Conservation (phyloP, 2,888 invertebrate species). For the Cremastinae sp. region DNA sequence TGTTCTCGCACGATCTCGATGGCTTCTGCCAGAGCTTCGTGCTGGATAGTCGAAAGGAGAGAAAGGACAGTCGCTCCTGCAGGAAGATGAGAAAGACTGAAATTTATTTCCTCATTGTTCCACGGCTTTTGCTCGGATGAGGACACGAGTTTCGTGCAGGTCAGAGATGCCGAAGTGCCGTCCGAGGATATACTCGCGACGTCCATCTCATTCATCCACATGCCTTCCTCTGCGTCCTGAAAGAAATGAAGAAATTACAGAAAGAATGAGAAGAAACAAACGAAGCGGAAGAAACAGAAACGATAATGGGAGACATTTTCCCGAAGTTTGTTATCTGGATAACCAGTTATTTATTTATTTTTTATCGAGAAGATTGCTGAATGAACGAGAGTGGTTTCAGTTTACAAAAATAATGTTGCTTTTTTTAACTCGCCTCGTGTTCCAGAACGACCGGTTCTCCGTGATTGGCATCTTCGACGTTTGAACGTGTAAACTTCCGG, state of each 20-base stretch:
- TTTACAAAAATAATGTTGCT: conserved; percentile 7
- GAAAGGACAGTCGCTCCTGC: conserved; percentile 73
- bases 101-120: conserved; percentile 71
- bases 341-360: too few relatives aligned
- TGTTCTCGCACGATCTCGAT: conserved; percentile 65
- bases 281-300: not conserved
- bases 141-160: conserved; percentile 66
- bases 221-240: conserved; percentile 66
- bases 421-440: conserved; percentile 59
- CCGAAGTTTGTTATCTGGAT: too few relatives aligned
- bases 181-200: conserved; percentile 74
- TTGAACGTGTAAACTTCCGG: conserved; percentile 53
- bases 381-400: too few relatives aligned
- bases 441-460: conserved; percentile 53
- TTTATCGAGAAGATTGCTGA: too few relatives aligned
- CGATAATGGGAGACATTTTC: not conserved
- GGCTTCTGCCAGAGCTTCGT: conserved; percentile 65
- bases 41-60: conserved; percentile 68
- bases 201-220: conserved; percentile 72
- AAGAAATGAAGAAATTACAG: not conserved
- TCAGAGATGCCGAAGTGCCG: conserved; percentile 67
- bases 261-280: not conserved
- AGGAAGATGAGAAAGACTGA: conserved; percentile 72
- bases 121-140: conserved; percentile 70
- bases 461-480: conserved; percentile 51